Evolutionary conservation across 2,888 invertebrate genomes (phyloP), one percentile per base, ranked within the genome.

Genomic region (Panopea generosa): DNA sequence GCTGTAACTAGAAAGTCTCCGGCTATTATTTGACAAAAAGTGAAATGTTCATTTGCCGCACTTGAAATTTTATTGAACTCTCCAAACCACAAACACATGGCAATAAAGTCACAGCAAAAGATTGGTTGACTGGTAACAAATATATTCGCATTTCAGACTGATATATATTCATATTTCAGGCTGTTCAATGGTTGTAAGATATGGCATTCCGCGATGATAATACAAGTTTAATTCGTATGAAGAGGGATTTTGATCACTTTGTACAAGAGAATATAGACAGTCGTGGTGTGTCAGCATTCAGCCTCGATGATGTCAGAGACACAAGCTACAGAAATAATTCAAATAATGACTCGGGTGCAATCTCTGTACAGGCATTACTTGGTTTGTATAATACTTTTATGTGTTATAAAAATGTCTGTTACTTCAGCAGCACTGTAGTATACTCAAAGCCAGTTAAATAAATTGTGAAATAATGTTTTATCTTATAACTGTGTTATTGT

Each of bases 221-320:
- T 22, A 89, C 88, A 4, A 81, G 82, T 24, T 76, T 89, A 0
- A 82, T 87, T 45, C 80, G 86, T 3, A 89, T 89, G 90, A 88
- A 86, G 67, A 57, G 86, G 45, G 87, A 90, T 55, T 89, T 88
- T 83, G 86, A 87, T 52, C 81, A 80, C 22, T 88, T 86, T 71
- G 33, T 88, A 3, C 80, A 79, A 24, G 84, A 74, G 18, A 73
- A 77, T 9, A 76, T 75, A 43, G 78, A 72, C 11, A 75, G 60
- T 24, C 40, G 57, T n/a, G 33, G 33, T 4, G 50, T 70, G 14
- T 62, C 80, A 7, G 50, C 56, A 20, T 79, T 77, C 57, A 75
- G 75, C 7, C 40, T 79, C 18, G 77, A 79, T 50, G 66, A 68
- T 47, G 33, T 38, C 49, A 61, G 45, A 14, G 66, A 72, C n/a